These are phyloP conservation scores for Aphaenogaster floridana DNA, from an alignment of 1,140 invertebrate genomes.

Conservation along the genomic window DNA sequence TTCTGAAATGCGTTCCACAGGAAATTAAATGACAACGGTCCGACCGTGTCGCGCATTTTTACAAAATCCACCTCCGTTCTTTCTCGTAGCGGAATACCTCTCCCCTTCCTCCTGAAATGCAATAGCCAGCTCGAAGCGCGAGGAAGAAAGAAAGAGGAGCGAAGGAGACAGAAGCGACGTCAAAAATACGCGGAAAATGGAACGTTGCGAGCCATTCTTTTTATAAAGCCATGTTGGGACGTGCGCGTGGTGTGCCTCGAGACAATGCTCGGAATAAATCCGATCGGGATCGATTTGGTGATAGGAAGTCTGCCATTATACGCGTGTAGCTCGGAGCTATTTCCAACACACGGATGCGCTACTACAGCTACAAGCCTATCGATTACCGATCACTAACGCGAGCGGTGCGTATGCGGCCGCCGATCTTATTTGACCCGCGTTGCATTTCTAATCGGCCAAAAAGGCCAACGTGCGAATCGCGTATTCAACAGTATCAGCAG, in stretches of 20 bases:
- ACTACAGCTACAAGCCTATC: conserved; percentile 38
- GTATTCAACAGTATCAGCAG: conserved; percentile 29
- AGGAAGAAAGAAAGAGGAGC: conserved; percentile 32
- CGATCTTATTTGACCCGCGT: conserved; percentile 48
- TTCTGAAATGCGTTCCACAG: conserved; percentile 16
- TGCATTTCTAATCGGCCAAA: conserved; percentile 27
- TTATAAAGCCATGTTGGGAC: conserved; percentile 24
- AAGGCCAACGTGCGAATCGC: neutral
- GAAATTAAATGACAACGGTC: conserved; percentile 45
- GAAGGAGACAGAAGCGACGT: conserved; percentile 7
- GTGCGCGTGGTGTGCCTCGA: conserved; percentile 25
- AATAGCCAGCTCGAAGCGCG: conserved; percentile 20
- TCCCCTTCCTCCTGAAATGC: conserved; percentile 7
- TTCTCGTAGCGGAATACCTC: conserved; percentile 8
- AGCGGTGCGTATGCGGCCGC: neutral
- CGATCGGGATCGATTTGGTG: conserved; percentile 48
- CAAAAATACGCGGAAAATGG: conserved; percentile 60
- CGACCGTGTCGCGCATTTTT: conserved; percentile 39
- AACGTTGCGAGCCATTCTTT: conserved; percentile 49
- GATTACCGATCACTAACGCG: conserved; percentile 42
- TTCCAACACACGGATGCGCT: conserved; percentile 18
- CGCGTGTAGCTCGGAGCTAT: conserved; percentile 33
- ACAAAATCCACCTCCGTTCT: conserved; percentile 32
- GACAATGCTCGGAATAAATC: conserved; percentile 60
- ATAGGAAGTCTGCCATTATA: conserved; percentile 33